phyloP scores from a whole-genome alignment of 1,140 invertebrate genomes.

The Drosophila tsacasi region DNA sequence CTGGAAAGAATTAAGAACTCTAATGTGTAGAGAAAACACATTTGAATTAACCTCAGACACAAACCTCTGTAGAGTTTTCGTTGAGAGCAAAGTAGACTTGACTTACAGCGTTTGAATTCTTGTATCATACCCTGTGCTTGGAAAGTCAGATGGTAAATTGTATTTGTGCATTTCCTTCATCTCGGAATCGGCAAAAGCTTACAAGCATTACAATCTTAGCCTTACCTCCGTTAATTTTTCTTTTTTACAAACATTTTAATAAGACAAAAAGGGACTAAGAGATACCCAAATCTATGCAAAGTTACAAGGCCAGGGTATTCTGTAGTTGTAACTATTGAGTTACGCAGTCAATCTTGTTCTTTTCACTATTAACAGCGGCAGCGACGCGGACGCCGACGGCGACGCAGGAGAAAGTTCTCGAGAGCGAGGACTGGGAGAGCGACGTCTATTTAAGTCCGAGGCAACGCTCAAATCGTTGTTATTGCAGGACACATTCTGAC shows the following conservation, averaged over 20 bases:
- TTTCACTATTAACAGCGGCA: neutral
- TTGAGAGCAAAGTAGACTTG: neutral
- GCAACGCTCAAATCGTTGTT: constrained; percentile 30
- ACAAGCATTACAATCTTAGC: neutral
- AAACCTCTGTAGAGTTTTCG: neutral
- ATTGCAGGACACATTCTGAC: constrained; percentile 33
- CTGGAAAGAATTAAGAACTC: neutral
- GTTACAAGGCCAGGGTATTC: neutral
- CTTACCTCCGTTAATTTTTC: neutral
- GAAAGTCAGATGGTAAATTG: neutral
- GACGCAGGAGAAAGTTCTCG: constrained; percentile 7
- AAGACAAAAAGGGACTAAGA: no score
- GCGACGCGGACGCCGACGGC: constrained; percentile 5
- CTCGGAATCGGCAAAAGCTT: no score
- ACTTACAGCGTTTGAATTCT: neutral
- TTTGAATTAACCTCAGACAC: neutral
- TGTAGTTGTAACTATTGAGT: neutral
- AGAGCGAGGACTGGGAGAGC: constrained; percentile 16
- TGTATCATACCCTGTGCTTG: neutral
- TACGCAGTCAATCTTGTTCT: neutral
- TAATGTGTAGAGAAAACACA: neutral
- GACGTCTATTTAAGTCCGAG: constrained; percentile 29
- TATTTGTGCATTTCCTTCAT: neutral
- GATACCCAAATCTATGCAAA: no score
- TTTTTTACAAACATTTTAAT: no score